phyloP scores from a whole-genome alignment of 2,888 invertebrate species.

The Noctua janthe region DNA sequence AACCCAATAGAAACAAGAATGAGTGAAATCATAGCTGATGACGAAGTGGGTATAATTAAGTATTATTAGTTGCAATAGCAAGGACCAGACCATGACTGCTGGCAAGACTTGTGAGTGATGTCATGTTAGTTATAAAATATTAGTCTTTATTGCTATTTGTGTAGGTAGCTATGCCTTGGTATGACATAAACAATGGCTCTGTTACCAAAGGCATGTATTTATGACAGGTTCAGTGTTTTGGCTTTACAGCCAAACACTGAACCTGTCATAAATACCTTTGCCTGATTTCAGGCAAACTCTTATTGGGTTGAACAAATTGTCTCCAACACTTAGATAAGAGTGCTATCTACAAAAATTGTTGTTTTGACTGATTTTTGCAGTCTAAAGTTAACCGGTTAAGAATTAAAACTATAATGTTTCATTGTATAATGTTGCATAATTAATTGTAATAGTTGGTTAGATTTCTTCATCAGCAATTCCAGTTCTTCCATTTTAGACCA shows the following conservation, averaged over 20 bases:
- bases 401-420: constrained; percentile 29
- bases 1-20: constrained; percentile 17
- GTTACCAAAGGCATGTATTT: not conserved
- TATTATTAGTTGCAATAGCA: constrained; percentile 69
- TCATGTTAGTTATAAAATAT: constrained; percentile 67
- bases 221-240: not conserved
- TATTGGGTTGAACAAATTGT: not conserved
- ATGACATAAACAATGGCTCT: constrained; percentile 23
- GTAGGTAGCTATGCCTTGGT: constrained; percentile 3
- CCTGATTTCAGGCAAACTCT: not conserved
- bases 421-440: not conserved
- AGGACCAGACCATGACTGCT: constrained; percentile 70
- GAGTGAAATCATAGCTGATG: constrained; percentile 53
- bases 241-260: not conserved
- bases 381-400: not conserved
- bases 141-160: constrained; percentile 34
- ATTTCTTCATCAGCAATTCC: not conserved
- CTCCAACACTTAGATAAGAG: not conserved
- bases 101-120: constrained; percentile 73
- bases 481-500: not conserved
- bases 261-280: not conserved
- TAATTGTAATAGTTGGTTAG: not conserved
- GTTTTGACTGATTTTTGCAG: not conserved
- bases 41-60: constrained; percentile 64
- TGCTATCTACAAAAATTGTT: not conserved